Evolutionary conservation across 2,888 invertebrate genomes (phyloP).

Genomic region (Agrilus cyanescens): DNA sequence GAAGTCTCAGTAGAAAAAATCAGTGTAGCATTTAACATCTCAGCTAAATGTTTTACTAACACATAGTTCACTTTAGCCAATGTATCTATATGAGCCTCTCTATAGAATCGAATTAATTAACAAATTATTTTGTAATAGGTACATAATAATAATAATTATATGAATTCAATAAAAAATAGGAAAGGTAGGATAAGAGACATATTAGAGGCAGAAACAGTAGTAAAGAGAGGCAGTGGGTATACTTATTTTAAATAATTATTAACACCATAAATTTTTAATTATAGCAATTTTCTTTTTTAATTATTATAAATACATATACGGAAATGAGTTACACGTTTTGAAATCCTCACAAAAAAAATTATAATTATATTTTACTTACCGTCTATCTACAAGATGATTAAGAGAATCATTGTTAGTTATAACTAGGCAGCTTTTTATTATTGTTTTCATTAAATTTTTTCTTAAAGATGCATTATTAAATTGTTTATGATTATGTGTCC

Average conservation of each 20-base stretch:
- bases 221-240: too few species aligned
- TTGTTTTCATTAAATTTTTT: conserved; percentile 35
- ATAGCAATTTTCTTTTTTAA: too few species aligned
- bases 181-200: background rate
- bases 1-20: conserved; percentile 41
- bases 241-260: too few species aligned
- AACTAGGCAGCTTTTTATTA: conserved; percentile 44
- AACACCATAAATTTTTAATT: too few species aligned
- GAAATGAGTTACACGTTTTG: too few species aligned
- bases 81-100: conserved; percentile 42
- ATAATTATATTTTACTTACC: conserved; percentile 22
- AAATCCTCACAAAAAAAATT: too few species aligned
- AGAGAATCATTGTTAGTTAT: conserved; percentile 47
- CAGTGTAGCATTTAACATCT: conserved; percentile 46
- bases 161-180: background rate
- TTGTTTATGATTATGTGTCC: conserved; percentile 11
- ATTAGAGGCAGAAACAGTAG: too few species aligned
- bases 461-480: conserved; percentile 25
- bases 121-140: background rate
- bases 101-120: conserved; percentile 18
- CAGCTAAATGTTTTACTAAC: conserved; percentile 43
- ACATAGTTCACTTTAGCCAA: conserved; percentile 53
- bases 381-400: conserved; percentile 47
- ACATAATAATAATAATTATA: background rate
- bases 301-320: too few species aligned